phyloP scores from a whole-genome alignment of 2,888 invertebrate genomes.

The Habrosyne pyritoides region DNA sequence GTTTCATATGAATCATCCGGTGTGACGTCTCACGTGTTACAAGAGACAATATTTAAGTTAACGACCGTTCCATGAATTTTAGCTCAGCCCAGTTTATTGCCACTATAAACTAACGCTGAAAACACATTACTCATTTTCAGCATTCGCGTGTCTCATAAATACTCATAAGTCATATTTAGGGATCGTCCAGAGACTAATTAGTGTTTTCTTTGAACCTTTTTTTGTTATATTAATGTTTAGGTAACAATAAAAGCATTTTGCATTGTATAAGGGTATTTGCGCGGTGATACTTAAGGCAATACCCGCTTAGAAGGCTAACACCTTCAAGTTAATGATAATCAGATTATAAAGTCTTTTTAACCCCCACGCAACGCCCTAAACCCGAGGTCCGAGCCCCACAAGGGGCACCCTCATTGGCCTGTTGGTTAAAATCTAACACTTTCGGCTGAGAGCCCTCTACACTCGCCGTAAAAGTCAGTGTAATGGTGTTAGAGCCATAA shows the following conservation, averaged over 20 bases:
- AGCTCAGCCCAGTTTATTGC: conserved; percentile 46
- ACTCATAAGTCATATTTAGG: conserved; percentile 56
- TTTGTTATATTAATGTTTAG: not conserved
- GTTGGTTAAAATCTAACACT: too few species aligned
- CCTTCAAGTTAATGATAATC: too few species aligned
- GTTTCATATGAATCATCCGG: conserved; percentile 8
- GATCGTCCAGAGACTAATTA: conserved; percentile 29
- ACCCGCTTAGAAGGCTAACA: too few species aligned
- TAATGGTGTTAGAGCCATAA: too few species aligned
- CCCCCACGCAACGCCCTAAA: too few species aligned
- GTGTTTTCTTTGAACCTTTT: conserved; percentile 17
- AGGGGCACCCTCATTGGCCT: too few species aligned
- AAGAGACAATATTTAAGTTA: conserved; percentile 45
- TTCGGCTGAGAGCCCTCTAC: too few species aligned
- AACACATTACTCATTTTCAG: conserved; percentile 62
- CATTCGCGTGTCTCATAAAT: conserved; percentile 55
- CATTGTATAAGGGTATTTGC: too few species aligned
- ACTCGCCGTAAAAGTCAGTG: too few species aligned
- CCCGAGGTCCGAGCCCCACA: too few species aligned
- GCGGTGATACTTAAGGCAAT: too few species aligned
- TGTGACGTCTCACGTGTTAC: conserved; percentile 16
- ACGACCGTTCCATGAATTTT: conserved; percentile 52
- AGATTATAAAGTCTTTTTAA: too few species aligned
- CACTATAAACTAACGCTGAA: conserved; percentile 60
- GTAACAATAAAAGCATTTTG: not conserved